Conservation (phyloP, 2,113 vertebrate genomes). For the Pseudorhombus dupliciocellatus region DNA sequence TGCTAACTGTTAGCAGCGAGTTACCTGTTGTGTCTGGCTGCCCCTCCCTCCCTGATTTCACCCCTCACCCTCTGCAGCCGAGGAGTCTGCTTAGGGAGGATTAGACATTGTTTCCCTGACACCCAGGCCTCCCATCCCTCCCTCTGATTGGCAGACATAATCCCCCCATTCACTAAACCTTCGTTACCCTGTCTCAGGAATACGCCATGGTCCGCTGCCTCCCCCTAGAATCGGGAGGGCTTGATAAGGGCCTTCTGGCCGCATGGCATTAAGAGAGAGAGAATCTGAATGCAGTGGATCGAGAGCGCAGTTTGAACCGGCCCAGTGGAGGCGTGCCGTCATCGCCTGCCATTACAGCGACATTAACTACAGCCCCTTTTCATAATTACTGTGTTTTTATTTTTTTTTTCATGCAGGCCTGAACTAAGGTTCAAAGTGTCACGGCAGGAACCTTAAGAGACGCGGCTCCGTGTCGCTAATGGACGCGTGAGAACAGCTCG, state of each 20-base stretch:
- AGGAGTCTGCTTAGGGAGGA: slow-evolving; percentile 75
- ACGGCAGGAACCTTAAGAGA: slow-evolving; percentile 24
- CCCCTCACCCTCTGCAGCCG: slow-evolving; percentile 69
- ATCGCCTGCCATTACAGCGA: slow-evolving; percentile 50
- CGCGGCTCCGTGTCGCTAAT: slow-evolving; percentile 38
- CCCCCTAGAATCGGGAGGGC: slow-evolving; percentile 63
- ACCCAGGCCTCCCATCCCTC: slow-evolving; percentile 75
- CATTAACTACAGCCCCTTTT: slow-evolving; percentile 21
- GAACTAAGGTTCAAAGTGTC: slow-evolving; percentile 22
- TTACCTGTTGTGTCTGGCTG: slow-evolving; percentile 76
- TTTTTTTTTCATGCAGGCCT: slow-evolving; percentile 3
- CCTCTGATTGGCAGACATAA: slow-evolving; percentile 81
- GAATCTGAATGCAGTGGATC: slow-evolving; percentile 76
- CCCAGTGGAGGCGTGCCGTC: slow-evolving; percentile 71
- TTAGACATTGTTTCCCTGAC: slow-evolving; percentile 82
- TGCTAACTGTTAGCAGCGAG: slow-evolving; percentile 55
- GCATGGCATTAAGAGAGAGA: slow-evolving; percentile 72
- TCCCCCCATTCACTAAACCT: slow-evolving; percentile 78
- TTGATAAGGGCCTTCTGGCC: slow-evolving; percentile 73
- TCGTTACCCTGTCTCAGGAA: slow-evolving; percentile 75
- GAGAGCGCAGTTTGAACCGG: slow-evolving; percentile 72
- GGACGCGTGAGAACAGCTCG: slow-evolving; percentile 26
- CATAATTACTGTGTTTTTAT: slow-evolving; percentile 1
- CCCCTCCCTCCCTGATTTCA: slow-evolving; percentile 73
- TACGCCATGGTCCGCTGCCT: slow-evolving; percentile 73